Percentiles rank a stretch among this genome's conserved stretches.
Conservation (phyloP, 2,888 invertebrate genomes). For the Hirtodrosophila histrioides region DNA sequence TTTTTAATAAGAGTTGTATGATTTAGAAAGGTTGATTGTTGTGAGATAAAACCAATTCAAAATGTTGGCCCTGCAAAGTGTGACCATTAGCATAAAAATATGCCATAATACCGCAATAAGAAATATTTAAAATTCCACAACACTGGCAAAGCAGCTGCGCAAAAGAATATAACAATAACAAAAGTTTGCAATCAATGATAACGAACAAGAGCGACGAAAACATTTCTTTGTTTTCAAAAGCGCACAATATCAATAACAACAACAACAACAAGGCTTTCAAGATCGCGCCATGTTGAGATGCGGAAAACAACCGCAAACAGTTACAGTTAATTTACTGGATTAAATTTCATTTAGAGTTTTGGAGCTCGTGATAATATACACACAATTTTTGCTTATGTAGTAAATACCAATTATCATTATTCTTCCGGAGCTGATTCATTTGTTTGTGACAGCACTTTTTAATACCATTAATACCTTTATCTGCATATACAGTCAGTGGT, state of each 20-base stretch:
- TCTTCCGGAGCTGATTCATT: constrained; percentile 53
- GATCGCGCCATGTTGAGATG: constrained; percentile 27
- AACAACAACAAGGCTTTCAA: neutral
- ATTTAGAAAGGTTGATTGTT: no score
- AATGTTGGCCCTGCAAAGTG: neutral
- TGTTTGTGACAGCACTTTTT: constrained; percentile 25
- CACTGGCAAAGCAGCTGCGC: constrained; percentile 38
- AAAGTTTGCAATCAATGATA: constrained; percentile 33
- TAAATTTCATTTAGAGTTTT: constrained; percentile 24
- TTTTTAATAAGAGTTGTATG: no score
- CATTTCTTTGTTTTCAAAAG: constrained; percentile 45
- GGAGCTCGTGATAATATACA: neutral
- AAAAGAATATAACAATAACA: constrained; percentile 36
- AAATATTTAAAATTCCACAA: neutral
- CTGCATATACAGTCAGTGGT: constrained; percentile 17
- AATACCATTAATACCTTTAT: constrained; percentile 42
- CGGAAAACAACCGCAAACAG: constrained; percentile 19
- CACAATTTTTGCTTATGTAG: neutral
- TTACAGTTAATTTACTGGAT: constrained; percentile 19
- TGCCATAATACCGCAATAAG: constrained; percentile 4
- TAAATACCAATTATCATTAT: constrained; percentile 2
- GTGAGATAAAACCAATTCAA: neutral
- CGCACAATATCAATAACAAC: constrained; percentile 23
- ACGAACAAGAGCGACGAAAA: constrained; percentile 17
- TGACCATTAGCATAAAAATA: neutral